These are phyloP conservation scores for Sminthurides aquaticus DNA, from an alignment of 2,888 invertebrate species.

Conservation along the genomic window DNA sequence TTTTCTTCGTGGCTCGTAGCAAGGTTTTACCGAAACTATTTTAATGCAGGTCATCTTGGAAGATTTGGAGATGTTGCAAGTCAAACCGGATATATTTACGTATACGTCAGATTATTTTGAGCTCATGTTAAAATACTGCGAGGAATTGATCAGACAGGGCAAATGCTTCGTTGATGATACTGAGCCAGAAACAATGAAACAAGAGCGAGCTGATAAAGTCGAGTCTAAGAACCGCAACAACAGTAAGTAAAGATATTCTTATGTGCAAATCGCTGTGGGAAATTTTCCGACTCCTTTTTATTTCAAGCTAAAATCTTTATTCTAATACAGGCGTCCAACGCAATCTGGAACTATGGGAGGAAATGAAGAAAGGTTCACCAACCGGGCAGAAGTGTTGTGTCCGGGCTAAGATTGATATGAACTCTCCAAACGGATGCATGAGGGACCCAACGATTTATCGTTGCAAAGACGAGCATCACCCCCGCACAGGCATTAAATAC, in stretches of 20 bases:
- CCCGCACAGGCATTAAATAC: slow-evolving; percentile 86
- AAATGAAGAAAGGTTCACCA: slow-evolving; percentile 80
- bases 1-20: too few species aligned
- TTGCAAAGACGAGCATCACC: slow-evolving; percentile 92
- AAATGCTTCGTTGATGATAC: slow-evolving; percentile 97
- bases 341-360: slow-evolving; percentile 83
- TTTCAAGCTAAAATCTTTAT: too few species aligned
- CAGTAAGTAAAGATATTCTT: too few species aligned
- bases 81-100: slow-evolving; percentile 85
- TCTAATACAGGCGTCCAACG: slow-evolving; percentile 62
- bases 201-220: slow-evolving; percentile 77
- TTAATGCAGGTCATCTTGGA: slow-evolving; percentile 72
- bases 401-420: slow-evolving; percentile 95
- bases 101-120: slow-evolving; percentile 98
- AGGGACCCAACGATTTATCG: slow-evolving; percentile 97
- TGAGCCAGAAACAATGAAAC: slow-evolving; percentile 87
- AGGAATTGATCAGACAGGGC: slow-evolving; percentile 74
- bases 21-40: too few species aligned
- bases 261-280: neutral
- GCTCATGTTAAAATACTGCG: slow-evolving; percentile 77
- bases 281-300: too few species aligned
- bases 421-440: slow-evolving; percentile 90
- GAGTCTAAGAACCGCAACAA: slow-evolving; percentile 80
- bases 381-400: slow-evolving; percentile 85
- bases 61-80: slow-evolving; percentile 81